These are phyloP conservation scores for Agrotis segetum DNA, from an alignment of 2,888 invertebrate species.

Conservation along the genomic window DNA sequence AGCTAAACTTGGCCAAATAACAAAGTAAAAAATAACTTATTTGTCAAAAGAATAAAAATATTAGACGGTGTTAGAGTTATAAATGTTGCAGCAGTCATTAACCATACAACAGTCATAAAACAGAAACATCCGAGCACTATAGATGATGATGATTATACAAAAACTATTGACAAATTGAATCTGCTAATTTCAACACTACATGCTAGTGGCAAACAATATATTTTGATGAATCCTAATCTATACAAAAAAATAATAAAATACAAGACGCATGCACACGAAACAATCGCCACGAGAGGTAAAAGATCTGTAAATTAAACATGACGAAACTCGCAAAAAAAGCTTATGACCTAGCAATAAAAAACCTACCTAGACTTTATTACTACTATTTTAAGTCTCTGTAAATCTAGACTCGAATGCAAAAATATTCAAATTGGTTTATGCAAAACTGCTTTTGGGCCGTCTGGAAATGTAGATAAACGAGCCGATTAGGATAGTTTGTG, in stretches of 20 bases:
- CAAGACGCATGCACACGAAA: slow-evolving; percentile 71
- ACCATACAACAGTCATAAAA: slow-evolving; percentile 75
- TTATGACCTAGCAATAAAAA: slow-evolving; percentile 68
- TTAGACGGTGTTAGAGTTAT: slow-evolving; percentile 75
- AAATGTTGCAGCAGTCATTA: slow-evolving; percentile 82
- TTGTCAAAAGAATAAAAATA: slow-evolving; percentile 67
- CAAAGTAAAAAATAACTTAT: slow-evolving; percentile 64
- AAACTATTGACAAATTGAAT: slow-evolving; percentile 86
- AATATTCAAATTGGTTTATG: slow-evolving; percentile 75
- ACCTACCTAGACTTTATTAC: slow-evolving; percentile 71
- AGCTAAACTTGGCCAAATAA: slow-evolving; percentile 58
- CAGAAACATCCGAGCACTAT: slow-evolving; percentile 71
- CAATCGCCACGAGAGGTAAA: slow-evolving; percentile 72
- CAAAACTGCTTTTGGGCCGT: slow-evolving; percentile 66
- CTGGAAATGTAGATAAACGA: slow-evolving; percentile 57
- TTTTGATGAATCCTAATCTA: slow-evolving; percentile 69
- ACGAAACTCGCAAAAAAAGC: slow-evolving; percentile 69
- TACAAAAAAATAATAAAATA: slow-evolving; percentile 67
- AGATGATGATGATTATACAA: slow-evolving; percentile 76
- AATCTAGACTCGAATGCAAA: slow-evolving; percentile 71
- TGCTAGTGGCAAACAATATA: slow-evolving; percentile 70
- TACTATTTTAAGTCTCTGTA: slow-evolving; percentile 67
- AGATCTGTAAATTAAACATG: slow-evolving; percentile 72
- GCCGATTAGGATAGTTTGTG: slow-evolving; percentile 59
- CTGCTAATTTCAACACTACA: slow-evolving; percentile 77